Percentiles rank a stretch among this genome's conserved stretches.
These are phyloP conservation scores for Mycteria americana DNA, from an alignment of 2,797 vertebrate species.

Conservation along the genomic window DNA sequence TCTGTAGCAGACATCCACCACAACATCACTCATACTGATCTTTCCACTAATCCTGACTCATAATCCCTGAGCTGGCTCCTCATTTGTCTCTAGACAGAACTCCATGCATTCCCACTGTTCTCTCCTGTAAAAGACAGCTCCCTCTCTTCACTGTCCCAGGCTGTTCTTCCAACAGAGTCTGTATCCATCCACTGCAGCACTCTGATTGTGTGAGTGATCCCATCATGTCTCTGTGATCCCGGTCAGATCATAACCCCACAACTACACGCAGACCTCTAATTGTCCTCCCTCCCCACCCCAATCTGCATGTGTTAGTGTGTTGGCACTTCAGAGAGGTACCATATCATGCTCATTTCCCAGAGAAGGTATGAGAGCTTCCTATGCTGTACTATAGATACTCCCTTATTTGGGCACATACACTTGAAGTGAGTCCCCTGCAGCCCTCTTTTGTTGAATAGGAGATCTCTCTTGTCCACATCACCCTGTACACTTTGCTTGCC, in stretches of 20 bases:
- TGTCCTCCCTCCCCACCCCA: fast-evolving
- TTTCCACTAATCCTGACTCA: neutral
- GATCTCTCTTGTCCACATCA: neutral
- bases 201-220: neutral
- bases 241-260: neutral
- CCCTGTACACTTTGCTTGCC: neutral
- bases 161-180: neutral
- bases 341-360: neutral
- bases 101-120: neutral
- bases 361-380: neutral
- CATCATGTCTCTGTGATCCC: neutral
- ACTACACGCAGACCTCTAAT: neutral
- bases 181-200: neutral
- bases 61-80: neutral
- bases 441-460: neutral
- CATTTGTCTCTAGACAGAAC: neutral
- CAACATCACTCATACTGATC: neutral
- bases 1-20: neutral
- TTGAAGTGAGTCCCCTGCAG: neutral
- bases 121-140: neutral
- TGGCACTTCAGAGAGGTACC: neutral
- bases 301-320: neutral
- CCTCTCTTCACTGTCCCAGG: neutral
- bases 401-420: neutral
- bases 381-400: neutral